Base-by-base conservation (phyloP, 2,888 invertebrate species). In the Alentia gelatinosa region DNA sequence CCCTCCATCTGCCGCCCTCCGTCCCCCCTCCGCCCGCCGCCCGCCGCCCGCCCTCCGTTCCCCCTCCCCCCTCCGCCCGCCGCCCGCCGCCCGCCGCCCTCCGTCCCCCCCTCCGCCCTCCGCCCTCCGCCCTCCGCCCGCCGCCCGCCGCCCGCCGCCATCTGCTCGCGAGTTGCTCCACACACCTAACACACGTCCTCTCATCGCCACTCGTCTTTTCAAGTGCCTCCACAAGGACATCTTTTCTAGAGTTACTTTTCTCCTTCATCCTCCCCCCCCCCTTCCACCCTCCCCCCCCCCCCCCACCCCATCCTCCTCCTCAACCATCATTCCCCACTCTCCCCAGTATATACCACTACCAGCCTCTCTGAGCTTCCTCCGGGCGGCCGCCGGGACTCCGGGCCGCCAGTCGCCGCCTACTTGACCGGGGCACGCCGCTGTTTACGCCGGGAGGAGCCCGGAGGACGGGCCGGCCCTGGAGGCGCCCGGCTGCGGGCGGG, bases 201-300 rank as follows among this genome's bases (percentile, higher is more conserved):
- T 39, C 40, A 26, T 19, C 42, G 39, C 83, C 83, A 83, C 83
- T 83, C 39, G 83, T 83, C 5, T 83, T 83, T 83, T 83, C 83
- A 83, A 83, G 83, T 83, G 26, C 83, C 83, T 83, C 83, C 23
- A 35, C 83, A 83, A 83, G 83, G 9, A 35, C 83, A 39, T 37
- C 83, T 83, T 83, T 83, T 83, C 83, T 83, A 83, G 83, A 39
- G 83, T 83, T 83, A 83, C 83, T 83, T 83, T 83, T 39, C 83
- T 39, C 9, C 83, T 35, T 39, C 39, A n/a, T 39, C 83, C 1
- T 35, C 23, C 40, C 19, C 42, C 39, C n/a, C 26, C 23, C 40
- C 42, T 15, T 37, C 83, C 15, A 30, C 83, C 23, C 83, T n/a
- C 15, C 5, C 30, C 35, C 79, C 7, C 79, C n/a, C 47, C 5